Conservation (phyloP, 2,888 invertebrate species). For the Hyposoter dolosus region DNA sequence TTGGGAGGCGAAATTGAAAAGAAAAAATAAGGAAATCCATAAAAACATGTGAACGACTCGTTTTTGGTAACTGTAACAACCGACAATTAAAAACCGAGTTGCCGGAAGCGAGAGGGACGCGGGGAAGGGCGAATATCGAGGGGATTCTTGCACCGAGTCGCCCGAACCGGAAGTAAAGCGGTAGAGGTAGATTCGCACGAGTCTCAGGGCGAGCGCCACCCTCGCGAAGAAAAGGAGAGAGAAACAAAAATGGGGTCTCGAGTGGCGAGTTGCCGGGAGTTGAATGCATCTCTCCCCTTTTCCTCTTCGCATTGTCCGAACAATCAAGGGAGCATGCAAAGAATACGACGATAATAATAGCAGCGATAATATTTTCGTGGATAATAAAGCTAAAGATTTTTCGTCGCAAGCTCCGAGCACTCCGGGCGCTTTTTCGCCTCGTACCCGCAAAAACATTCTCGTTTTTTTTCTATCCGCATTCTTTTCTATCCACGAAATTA, state of each 20-base stretch:
- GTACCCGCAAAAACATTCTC: background rate
- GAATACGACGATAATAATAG: constrained; percentile 30
- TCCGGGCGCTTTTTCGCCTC: constrained; percentile 26
- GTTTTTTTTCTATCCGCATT: constrained; percentile 10
- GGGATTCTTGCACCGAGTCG: constrained; percentile 49
- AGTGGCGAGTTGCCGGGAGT: constrained; percentile 57
- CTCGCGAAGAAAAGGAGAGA: constrained; percentile 38
- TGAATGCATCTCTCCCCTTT: constrained; percentile 45
- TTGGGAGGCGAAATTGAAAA: constrained; percentile 8
- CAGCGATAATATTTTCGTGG: constrained; percentile 27
- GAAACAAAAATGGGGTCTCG: constrained; percentile 47
- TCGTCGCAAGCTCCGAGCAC: constrained; percentile 19
- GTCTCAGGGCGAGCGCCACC: constrained; percentile 51
- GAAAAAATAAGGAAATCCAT: constrained; percentile 39
- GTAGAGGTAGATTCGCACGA: constrained; percentile 29
- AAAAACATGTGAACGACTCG: constrained; percentile 20
- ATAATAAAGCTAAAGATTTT: constrained; percentile 35
- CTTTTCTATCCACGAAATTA: constrained; percentile 37
- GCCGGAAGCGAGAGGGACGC: constrained; percentile 53
- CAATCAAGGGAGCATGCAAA: constrained; percentile 49
- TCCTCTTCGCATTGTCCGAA: constrained; percentile 46
- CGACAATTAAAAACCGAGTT: constrained; percentile 47
- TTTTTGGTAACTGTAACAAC: constrained; percentile 38
- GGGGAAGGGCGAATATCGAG: constrained; percentile 23
- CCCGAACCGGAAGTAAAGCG: constrained; percentile 58